Base-by-base conservation (phyloP, 1,140 invertebrate species). In the Ctenoplectra terminalis region DNA sequence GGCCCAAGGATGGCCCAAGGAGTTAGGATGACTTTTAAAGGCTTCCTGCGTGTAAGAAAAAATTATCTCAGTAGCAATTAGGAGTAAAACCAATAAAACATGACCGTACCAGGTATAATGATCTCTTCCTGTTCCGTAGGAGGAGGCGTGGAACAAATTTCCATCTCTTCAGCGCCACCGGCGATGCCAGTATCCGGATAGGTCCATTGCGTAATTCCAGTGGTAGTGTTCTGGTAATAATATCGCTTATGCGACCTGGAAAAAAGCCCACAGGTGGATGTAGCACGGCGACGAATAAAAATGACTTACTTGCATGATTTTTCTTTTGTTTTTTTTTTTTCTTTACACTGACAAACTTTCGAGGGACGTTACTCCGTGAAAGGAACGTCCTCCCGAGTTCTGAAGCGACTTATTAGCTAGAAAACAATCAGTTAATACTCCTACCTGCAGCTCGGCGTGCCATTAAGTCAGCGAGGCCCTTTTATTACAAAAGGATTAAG, bases 201-300 rank as follows among this genome's bases (percentile, higher is more conserved):
- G 75, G 95, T 95, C 96, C 96, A 96, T 87, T 96, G 95, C 40
- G 95, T 94, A 46, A 94, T 94, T 15, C 95, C 95, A 37, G 94
- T 95, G 52, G 86, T 88, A 73, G 93, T 90, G 91, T 96, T 95
- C 87, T 94, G 94, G 93, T 96, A 97, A 93, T 94, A 96, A 93
- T 97, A 97, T 80, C 95, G 94, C 91, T 96, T 96, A 94, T 96
- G 95, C 83, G 93, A 94, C 91, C 96, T 96, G 95, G 90, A 95
- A 94, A 87, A 91, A 92, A 88, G 94, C 90, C 92, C 90, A 54
- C 89, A 89, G 91, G 91, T 4, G 34, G 89, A 92, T 92, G 90
- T 90, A 89, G 90, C 52, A 81, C 63, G 81, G 58, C 88, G 92
- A 88, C 90, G 87, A 90, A 70, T 58, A 85, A 31, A 80, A 34